Base-by-base conservation (phyloP, 2,797 vertebrate genomes). In the Phyllotis vaccarum region DNA sequence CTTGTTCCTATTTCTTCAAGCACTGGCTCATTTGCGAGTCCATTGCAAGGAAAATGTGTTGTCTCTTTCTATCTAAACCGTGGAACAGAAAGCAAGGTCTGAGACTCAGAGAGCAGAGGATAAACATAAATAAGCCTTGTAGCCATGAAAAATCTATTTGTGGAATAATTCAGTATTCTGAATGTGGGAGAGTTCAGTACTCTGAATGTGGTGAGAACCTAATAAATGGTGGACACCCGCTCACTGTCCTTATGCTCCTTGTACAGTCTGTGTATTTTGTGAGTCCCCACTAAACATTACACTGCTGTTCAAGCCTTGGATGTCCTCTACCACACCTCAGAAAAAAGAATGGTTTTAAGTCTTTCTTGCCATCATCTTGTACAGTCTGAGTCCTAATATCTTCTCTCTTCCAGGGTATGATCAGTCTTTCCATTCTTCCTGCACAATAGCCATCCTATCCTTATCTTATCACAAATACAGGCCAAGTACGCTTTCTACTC, bases 251-350 rank as follows among this genome's bases (percentile, higher is more conserved):
- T 17, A 5, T 12, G 0, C 3, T 54, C 22, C 52, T 24, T 16
- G 1, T 16, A 8, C 2, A 3, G 7, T 22, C 66, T 37, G 34
- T 21, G 29, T 8, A 5, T 3, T 4, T 3, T 6, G 3, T 1
- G 2, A 2, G 31, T n/a, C n/a, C 83, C 40, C 17, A 54, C 5
- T 37, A 87, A 95, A 46, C 52, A 9, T 58, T 6, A 24, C 22
- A 43, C 29, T 72, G 49, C n/a, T 54, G 52, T n/a, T 89, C 29
- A 82, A 78, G 14, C 14, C 60, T 78, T 27, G 29, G 7, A 17
- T 68, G 19, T 22, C 24, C 87, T 89, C 12, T 9, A 54, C 14
- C 8, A n/a, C 24, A 19, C 16, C 74, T 49, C 56, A 89, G n/a
- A 56, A 79, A 49, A 79, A 52, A 8, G 27, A 31, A 16, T 52